phyloP scores from a whole-genome alignment of 2,888 invertebrate genomes.

The Conomelus anceps region DNA sequence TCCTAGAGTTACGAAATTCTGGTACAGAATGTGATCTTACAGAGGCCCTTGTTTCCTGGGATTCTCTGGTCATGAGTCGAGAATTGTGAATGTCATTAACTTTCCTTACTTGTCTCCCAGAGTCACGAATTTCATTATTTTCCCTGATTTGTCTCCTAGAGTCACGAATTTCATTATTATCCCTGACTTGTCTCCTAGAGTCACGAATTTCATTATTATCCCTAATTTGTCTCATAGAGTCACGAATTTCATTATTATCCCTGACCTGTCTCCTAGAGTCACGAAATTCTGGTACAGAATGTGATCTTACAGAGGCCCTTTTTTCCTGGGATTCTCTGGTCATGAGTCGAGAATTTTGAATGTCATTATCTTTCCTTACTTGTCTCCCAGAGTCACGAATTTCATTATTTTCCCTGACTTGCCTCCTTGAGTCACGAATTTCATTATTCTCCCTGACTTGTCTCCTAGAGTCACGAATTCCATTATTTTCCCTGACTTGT shows the following conservation, averaged over 20 bases:
- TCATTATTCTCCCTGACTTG: not conserved
- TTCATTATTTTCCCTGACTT: not conserved
- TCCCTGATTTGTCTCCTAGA: too few relatives aligned
- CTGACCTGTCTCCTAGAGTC: not conserved
- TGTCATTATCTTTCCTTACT: not conserved
- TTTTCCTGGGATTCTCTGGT: too few relatives aligned
- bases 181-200: too few relatives aligned
- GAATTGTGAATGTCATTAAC: too few relatives aligned
- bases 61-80: too few relatives aligned
- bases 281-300: too few relatives aligned
- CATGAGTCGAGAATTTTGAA: too few relatives aligned
- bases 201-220: too few relatives aligned
- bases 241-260: not conserved
- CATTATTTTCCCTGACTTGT: not conserved
- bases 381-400: not conserved
- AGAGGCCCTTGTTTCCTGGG: not conserved
- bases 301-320: too few relatives aligned
- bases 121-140: too few relatives aligned
- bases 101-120: too few relatives aligned
- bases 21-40: not conserved
- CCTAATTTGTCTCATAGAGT: too few relatives aligned
- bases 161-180: not conserved
- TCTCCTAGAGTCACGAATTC: not conserved
- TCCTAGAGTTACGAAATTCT: not conserved
- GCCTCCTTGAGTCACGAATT: not conserved